Evolutionary conservation across 2,797 vertebrate genomes (phyloP).

Genomic region (Mus caroli): DNA sequence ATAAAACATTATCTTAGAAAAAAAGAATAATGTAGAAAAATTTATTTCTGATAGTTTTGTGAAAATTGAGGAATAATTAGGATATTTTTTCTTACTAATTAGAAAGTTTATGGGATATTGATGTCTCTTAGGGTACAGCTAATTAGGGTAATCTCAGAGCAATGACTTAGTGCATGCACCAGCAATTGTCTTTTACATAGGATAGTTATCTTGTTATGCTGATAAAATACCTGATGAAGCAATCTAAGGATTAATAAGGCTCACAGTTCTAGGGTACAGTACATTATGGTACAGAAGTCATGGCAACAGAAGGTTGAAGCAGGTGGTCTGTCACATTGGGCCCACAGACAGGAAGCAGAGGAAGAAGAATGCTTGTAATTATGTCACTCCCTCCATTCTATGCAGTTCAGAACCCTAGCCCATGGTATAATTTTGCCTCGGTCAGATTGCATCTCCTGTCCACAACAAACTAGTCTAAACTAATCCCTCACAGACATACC

Average conservation of each 20-base stretch:
- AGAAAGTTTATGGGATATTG: neutral
- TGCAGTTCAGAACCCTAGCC: neutral
- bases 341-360: neutral
- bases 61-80: neutral
- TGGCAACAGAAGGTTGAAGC: neutral
- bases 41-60: neutral
- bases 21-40: neutral
- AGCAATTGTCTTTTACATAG: neutral
- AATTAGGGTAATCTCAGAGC: neutral
- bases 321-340: neutral
- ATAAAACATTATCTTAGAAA: neutral
- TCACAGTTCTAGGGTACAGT: neutral
- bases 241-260: neutral
- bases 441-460: neutral
- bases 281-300: neutral
- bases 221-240: neutral
- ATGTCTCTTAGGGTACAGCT: neutral
- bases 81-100: neutral
- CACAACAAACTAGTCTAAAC: neutral
- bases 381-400: neutral
- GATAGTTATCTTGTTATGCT: too few species aligned
- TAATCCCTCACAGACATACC: neutral
- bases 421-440: too few species aligned
- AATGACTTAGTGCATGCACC: neutral
- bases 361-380: neutral